Evolutionary conservation across 2,113 vertebrate genomes (phyloP).

Genomic region (Microcebus murinus): DNA sequence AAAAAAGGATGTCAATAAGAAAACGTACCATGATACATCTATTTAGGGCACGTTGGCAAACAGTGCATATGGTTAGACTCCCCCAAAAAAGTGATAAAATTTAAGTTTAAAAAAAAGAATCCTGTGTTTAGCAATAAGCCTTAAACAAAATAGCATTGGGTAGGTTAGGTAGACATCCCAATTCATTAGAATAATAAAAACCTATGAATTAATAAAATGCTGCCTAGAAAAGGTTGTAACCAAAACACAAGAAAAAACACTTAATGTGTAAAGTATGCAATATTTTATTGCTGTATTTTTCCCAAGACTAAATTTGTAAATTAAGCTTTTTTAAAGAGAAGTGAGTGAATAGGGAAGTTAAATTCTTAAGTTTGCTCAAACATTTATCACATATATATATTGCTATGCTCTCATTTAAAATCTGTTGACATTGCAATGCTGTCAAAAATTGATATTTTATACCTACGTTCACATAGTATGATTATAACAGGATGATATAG

Average conservation of each 20-base stretch:
- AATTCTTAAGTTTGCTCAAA: neutral
- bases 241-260: neutral
- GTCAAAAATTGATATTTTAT: constrained; percentile 4
- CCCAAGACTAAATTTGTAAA: neutral
- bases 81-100: neutral
- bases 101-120: neutral
- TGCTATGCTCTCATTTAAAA: neutral
- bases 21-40: neutral
- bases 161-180: neutral
- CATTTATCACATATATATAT: neutral
- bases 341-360: neutral
- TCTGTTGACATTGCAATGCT: neutral
- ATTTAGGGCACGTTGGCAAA: neutral
- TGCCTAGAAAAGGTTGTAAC: neutral
- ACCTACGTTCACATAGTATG: neutral
- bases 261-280: neutral
- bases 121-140: neutral
- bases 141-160: neutral
- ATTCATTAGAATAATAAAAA: neutral
- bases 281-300: neutral
- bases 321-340: neutral
- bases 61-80: neutral
- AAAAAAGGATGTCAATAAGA: neutral
- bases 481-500: neutral
- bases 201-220: neutral